Percentiles rank a stretch among this genome's conserved stretches.
These are phyloP conservation scores for Daboia siamensis DNA, from an alignment of 2,113 vertebrate genomes.

Conservation along the genomic window DNA sequence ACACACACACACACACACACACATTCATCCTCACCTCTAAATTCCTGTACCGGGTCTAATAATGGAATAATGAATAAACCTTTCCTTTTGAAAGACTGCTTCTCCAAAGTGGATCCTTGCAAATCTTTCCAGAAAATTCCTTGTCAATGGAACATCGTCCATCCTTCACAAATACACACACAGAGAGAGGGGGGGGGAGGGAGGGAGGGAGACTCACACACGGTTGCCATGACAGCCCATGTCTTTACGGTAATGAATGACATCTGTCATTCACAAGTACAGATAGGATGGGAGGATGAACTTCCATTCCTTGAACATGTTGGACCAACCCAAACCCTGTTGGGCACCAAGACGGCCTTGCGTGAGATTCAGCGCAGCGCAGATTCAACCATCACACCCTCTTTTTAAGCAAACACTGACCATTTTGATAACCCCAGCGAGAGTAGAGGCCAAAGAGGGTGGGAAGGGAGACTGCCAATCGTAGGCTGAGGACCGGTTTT, in stretches of 20 bases:
- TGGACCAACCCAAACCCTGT: neutral
- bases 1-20: neutral
- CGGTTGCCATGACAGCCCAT: conserved; percentile 78
- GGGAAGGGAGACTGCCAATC: neutral
- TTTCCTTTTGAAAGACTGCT: conserved; percentile 35
- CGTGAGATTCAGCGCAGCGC: neutral
- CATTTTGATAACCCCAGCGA: neutral
- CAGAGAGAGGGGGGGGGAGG: too few relatives aligned
- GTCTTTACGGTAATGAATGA: conserved; percentile 54
- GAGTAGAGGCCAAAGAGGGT: neutral
- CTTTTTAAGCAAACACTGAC: neutral
- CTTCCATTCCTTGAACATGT: neutral
- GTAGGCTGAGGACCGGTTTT: neutral
- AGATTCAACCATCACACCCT: neutral
- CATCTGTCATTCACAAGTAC: conserved; percentile 51
- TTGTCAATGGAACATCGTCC: conserved; percentile 53
- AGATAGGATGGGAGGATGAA: neutral
- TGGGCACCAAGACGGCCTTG: neutral
- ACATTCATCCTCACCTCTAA: neutral
- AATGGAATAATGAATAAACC: conserved; percentile 15
- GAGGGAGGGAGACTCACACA: neutral
- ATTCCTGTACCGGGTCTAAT: neutral
- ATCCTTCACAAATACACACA: conserved; percentile 31
- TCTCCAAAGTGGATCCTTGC: conserved; percentile 14
- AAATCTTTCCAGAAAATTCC: conserved; percentile 46